Conservation (phyloP, 2,888 invertebrate genomes). For the Oeneis ivallda region DNA sequence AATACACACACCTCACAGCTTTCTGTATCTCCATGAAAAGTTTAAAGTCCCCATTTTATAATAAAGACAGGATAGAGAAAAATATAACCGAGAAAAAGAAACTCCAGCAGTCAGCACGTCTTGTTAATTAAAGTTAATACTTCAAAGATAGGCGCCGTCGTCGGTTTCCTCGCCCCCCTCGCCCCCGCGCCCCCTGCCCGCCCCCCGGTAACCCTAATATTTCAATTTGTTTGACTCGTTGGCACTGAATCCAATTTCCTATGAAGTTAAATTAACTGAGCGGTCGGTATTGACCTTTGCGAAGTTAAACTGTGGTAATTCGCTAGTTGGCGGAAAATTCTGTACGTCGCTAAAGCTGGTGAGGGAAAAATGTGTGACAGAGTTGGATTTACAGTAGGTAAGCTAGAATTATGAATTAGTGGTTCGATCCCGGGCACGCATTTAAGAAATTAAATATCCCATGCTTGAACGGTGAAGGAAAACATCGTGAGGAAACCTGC, state of each 20-base stretch:
- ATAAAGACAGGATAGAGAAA: not conserved
- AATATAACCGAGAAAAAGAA: constrained; percentile 7
- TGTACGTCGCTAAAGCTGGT: constrained; percentile 3
- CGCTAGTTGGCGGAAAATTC: constrained; percentile 34
- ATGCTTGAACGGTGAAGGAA: no score
- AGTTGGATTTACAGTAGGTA: constrained; percentile 4
- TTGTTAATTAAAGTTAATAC: constrained; percentile 31
- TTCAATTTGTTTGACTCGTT: constrained; percentile 39
- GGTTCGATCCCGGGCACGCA: no score
- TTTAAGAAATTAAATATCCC: no score
- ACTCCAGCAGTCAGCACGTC: not conserved
- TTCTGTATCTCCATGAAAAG: no score
- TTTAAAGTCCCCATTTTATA: not conserved
- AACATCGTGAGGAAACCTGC: no score
- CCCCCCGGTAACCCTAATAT: constrained; percentile 33
- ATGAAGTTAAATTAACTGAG: constrained; percentile 41
- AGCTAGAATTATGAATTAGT: not conserved
- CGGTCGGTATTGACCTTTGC: constrained; percentile 38
- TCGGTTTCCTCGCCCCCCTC: constrained; percentile 22
- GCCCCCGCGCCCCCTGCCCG: not conserved
- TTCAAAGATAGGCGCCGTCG: constrained; percentile 25
- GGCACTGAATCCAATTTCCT: constrained; percentile 41
- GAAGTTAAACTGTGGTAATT: constrained; percentile 33
- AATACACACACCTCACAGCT: no score
- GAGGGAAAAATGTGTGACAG: constrained; percentile 9